phyloP scores from a whole-genome alignment of 1,140 invertebrate genomes.

The Pseudachorutes palmiensis region DNA sequence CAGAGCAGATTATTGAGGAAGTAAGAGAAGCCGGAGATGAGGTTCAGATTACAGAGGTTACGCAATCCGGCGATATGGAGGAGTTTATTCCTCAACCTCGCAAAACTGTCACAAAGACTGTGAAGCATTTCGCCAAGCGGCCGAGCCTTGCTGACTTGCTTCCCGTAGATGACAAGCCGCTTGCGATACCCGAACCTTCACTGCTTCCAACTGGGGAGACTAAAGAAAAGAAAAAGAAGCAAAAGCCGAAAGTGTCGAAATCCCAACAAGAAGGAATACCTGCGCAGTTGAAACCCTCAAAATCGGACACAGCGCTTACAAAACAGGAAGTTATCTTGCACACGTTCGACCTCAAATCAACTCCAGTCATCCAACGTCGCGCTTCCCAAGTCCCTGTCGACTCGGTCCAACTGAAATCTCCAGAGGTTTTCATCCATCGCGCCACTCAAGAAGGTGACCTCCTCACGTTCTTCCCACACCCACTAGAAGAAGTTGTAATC shows the following conservation, averaged over 20 bases:
- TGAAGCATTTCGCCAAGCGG: neutral
- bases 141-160: neutral
- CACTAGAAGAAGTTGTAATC: neutral
- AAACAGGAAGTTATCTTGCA: neutral
- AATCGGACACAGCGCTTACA: neutral
- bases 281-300: neutral
- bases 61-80: neutral
- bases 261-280: neutral
- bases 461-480: neutral
- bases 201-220: slow-evolving; percentile 11
- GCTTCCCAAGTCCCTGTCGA: neutral
- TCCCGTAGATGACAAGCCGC: neutral
- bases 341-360: neutral
- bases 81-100: neutral
- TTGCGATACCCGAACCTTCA: slow-evolving; percentile 6
- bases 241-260: neutral
- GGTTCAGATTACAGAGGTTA: neutral
- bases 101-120: neutral
- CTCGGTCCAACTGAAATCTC: neutral
- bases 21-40: neutral
- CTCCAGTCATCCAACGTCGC: neutral
- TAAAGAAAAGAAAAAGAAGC: neutral
- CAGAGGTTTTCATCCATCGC: neutral
- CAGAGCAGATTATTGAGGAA: neutral
- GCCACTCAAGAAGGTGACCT: slow-evolving; percentile 1